A percentile compares a stretch with the other conserved stretches of the same genome.
These are phyloP conservation scores for Propsilocerus akamusi DNA, from an alignment of 1,140 invertebrate species.

Conservation along the genomic window DNA sequence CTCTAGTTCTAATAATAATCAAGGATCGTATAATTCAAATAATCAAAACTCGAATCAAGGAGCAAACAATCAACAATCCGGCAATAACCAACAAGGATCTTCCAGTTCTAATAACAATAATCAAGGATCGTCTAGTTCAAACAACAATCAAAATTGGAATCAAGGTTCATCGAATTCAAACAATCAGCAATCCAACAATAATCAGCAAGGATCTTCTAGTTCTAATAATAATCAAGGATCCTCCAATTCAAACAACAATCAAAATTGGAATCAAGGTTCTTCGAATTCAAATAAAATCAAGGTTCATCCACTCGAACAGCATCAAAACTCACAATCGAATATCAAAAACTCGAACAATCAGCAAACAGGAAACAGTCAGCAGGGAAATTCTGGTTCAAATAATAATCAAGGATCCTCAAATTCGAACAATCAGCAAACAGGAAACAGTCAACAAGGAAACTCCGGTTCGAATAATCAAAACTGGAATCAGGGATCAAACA, in stretches of 20 bases:
- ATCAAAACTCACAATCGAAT: no score
- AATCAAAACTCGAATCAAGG: not conserved
- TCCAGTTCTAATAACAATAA: not conserved
- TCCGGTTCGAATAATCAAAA: no score
- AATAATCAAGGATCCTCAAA: constrained; percentile 2
- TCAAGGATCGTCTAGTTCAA: constrained; percentile 5
- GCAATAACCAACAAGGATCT: not conserved
- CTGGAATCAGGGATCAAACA: constrained; percentile 1
- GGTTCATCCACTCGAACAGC: no score
- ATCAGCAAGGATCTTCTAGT: not conserved
- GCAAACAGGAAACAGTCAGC: no score
- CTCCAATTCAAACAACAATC: not conserved
- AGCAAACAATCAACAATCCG: not conserved
- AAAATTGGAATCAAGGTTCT: no score
- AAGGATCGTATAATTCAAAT: not conserved
- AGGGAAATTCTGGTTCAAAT: no score
- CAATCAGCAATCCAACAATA: not conserved
- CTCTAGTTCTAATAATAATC: not conserved
- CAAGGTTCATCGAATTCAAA: constrained; percentile 1
- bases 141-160: not conserved
- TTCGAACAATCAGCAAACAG: no score
- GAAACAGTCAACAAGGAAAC: no score
- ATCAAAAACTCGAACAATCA: no score
- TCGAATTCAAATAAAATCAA: no score
- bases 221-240: not conserved